Evolutionary conservation across 2,888 invertebrate species (phyloP).

Genomic region (Hypomecis atomaria): DNA sequence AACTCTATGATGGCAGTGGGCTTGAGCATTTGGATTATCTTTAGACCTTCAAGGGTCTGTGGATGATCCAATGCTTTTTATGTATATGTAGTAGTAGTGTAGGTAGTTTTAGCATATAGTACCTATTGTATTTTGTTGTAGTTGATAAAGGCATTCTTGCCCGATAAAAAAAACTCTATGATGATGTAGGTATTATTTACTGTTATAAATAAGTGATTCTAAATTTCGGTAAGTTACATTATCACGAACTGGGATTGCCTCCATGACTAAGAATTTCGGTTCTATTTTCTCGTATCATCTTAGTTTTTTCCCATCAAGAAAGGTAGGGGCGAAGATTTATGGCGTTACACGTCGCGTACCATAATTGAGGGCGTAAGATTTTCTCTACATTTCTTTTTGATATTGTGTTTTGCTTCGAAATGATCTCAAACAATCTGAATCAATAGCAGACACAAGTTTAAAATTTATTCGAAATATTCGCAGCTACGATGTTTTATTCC

Average conservation of each 20-base stretch:
- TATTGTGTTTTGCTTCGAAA: background rate
- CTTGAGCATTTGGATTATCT: too few relatives aligned
- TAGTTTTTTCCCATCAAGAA: slow-evolving; percentile 5
- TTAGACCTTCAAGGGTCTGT: too few relatives aligned
- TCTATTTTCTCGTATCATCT: background rate
- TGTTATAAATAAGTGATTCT: background rate
- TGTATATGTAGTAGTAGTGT: too few relatives aligned
- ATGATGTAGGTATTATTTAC: background rate
- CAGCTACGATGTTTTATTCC: background rate
- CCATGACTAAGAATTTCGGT: background rate
- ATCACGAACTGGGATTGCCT: background rate
- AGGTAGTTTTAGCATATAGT: too few relatives aligned
- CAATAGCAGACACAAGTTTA: background rate
- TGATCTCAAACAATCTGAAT: background rate
- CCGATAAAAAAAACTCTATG: too few relatives aligned
- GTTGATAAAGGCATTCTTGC: too few relatives aligned
- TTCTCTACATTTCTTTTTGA: slow-evolving; percentile 1
- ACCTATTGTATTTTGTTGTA: too few relatives aligned
- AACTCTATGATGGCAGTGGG: too few relatives aligned
- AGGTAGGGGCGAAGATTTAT: slow-evolving; percentile 11
- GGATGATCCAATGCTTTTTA: too few relatives aligned
- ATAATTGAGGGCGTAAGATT: slow-evolving; percentile 1
- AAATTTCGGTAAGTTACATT: background rate
- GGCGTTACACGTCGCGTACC: background rate
- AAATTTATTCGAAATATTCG: background rate